Conservation (phyloP, 2,888 invertebrate species). For the Dermolepida albohirtum region DNA sequence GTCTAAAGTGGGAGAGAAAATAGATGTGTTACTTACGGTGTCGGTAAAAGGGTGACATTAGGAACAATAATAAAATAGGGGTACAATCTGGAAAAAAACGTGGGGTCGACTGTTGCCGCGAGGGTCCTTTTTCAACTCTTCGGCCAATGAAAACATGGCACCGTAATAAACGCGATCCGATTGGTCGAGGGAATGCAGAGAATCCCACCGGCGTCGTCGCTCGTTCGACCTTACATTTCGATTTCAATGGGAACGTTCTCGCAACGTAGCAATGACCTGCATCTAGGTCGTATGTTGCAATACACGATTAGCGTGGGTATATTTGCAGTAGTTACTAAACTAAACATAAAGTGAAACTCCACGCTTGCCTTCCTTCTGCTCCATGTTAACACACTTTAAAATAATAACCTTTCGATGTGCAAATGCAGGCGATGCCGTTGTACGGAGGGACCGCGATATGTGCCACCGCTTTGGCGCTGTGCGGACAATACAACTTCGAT, state of each 20-base stretch:
- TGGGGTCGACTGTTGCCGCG: constrained; percentile 20
- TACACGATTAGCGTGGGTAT: constrained; percentile 48
- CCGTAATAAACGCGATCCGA: constrained; percentile 43
- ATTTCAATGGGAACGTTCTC: constrained; percentile 64
- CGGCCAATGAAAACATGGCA: constrained; percentile 42
- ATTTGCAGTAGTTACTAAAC: constrained; percentile 46
- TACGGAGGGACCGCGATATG: too few relatives aligned
- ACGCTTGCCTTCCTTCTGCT: constrained; percentile 17
- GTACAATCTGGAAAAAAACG: constrained; percentile 31
- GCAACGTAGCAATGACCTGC: constrained; percentile 66
- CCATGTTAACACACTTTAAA: constrained; percentile 35
- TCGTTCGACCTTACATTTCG: constrained; percentile 63
- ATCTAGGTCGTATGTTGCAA: constrained; percentile 66
- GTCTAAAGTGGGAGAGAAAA: neutral
- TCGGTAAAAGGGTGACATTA: constrained; percentile 6
- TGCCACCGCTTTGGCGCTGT: too few relatives aligned
- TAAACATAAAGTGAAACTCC: constrained; percentile 43
- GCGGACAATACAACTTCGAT: too few relatives aligned
- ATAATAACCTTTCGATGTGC: constrained; percentile 37
- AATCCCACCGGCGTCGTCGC: constrained; percentile 52
- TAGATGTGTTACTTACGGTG: neutral
- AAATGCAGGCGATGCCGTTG: neutral
- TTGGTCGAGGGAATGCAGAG: constrained; percentile 49
- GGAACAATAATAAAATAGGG: constrained; percentile 9
- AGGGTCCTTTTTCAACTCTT: constrained; percentile 34